Base-by-base conservation (phyloP, 1,140 invertebrate genomes). In the Melipona quadrifasciata region DNA sequence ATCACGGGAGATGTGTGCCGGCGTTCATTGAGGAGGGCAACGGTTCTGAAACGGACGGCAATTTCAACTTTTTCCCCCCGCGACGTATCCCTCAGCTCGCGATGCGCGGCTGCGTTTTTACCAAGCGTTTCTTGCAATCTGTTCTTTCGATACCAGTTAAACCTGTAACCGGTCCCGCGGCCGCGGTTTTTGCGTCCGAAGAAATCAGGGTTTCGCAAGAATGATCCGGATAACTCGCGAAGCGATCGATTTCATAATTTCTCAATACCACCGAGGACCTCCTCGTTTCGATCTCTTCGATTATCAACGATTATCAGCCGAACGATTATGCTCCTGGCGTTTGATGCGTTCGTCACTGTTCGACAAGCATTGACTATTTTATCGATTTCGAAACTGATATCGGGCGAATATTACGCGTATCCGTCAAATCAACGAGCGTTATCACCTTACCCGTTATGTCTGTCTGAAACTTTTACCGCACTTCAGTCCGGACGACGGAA, bases 151-250 rank as follows among this genome's bases (percentile, higher is more conserved):
- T 86, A 86, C 79, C 79, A 64, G 77, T 51, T 85, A 81, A 79
- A 81, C 31, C 34, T 24, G 14, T 34, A 81, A 85, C 79, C 84
- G 84, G 78, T 83, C 82, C 19, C 68, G 76, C 58, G 67, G 51
- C 27, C 12, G 19, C 31, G 58, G 55, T 88, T 73, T 67, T 76
- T 47, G 71, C 74, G 61, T 3, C 11, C 31, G 21, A 65, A 61
- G 65, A 88, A 76, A 86, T 89, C 79, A 55, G 31, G 16, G 24
- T 85, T 89, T 82, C 80, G 57, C 53, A n/a, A 74, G 84, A 88
- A 88, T 34, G 17, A 84, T 88, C 53, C 64, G 64, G 53, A 80
- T 80, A 67, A 84, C 47, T 58, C 71, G 72, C 79, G 72, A 82
- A 76, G 27, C 51, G 57, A 82, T 61, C 72, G 84, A 84, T 84